Evolutionary conservation across 2,888 invertebrate species (phyloP).

Genomic region (Latheticus oryzae): DNA sequence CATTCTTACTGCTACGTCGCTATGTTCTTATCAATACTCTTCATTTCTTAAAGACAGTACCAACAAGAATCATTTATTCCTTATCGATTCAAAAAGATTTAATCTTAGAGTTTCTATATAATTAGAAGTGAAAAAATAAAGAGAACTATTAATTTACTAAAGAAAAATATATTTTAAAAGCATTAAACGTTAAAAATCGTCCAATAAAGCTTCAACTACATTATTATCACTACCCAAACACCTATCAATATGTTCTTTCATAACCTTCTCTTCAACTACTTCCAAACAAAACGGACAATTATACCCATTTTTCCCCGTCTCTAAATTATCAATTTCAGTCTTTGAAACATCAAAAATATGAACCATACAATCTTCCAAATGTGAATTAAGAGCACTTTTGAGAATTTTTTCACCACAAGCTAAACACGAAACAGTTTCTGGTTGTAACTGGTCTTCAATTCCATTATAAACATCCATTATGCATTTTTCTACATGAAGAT

Average conservation of each 20-base stretch:
- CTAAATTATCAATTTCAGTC: constrained; percentile 58
- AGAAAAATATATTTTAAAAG: constrained; percentile 1
- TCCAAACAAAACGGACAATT: constrained; percentile 74
- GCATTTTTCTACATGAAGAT: constrained; percentile 67
- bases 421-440: constrained; percentile 58
- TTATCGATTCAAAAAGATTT: too few relatives aligned
- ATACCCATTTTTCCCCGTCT: constrained; percentile 61
- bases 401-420: constrained; percentile 62
- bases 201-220: constrained; percentile 34
- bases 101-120: too few relatives aligned
- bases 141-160: neutral
- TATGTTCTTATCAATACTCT: too few relatives aligned
- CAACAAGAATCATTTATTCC: too few relatives aligned
- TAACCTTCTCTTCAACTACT: constrained; percentile 67
- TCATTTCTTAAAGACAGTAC: too few relatives aligned
- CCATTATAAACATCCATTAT: constrained; percentile 66
- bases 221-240: constrained; percentile 54
- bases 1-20: too few relatives aligned
- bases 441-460: constrained; percentile 59
- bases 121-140: neutral
- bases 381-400: constrained; percentile 60
- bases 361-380: constrained; percentile 64
- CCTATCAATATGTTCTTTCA: constrained; percentile 72
- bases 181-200: constrained; percentile 11
- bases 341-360: constrained; percentile 60